Percentiles rank a stretch among this genome's conserved stretches.
phyloP scores from a whole-genome alignment of 2,888 invertebrate species.

The Carpatolechia fugitivella region DNA sequence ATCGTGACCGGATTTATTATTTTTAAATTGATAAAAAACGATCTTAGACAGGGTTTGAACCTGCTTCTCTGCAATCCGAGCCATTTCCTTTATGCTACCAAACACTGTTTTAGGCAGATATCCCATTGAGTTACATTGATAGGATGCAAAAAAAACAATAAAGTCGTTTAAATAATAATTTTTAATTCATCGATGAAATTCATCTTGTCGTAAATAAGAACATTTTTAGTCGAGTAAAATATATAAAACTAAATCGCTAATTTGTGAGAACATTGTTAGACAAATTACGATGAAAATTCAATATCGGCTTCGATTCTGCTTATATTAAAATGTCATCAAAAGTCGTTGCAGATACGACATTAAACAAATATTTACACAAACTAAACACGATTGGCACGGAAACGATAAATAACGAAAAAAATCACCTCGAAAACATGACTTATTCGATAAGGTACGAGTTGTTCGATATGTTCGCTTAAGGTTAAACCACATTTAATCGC shows the following conservation, averaged over 20 bases:
- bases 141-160: slow-evolving; percentile 25
- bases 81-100: too few relatives aligned
- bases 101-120: too few relatives aligned
- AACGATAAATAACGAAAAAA: slow-evolving; percentile 47
- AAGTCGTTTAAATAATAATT: slow-evolving; percentile 52
- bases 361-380: slow-evolving; percentile 27
- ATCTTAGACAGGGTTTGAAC: too few relatives aligned
- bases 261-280: slow-evolving; percentile 45
- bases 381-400: slow-evolving; percentile 65
- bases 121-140: too few relatives aligned
- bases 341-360: slow-evolving; percentile 1
- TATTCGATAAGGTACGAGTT: slow-evolving; percentile 61
- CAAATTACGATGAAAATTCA: slow-evolving; percentile 40
- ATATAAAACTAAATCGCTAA: slow-evolving; percentile 44
- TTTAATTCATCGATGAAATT: slow-evolving; percentile 62
- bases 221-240: slow-evolving; percentile 38
- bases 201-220: slow-evolving; percentile 52
- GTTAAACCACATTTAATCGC: too few relatives aligned
- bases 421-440: slow-evolving; percentile 35
- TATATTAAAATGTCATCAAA: neutral
- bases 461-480: slow-evolving; percentile 70
- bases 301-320: slow-evolving; percentile 16
- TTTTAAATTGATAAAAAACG: too few relatives aligned
- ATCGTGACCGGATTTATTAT: too few relatives aligned
- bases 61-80: too few relatives aligned